These are phyloP conservation scores for Temnopleurus reevesii DNA, from an alignment of 53 echinoderm and acorn worm species.

Conservation along the genomic window DNA sequence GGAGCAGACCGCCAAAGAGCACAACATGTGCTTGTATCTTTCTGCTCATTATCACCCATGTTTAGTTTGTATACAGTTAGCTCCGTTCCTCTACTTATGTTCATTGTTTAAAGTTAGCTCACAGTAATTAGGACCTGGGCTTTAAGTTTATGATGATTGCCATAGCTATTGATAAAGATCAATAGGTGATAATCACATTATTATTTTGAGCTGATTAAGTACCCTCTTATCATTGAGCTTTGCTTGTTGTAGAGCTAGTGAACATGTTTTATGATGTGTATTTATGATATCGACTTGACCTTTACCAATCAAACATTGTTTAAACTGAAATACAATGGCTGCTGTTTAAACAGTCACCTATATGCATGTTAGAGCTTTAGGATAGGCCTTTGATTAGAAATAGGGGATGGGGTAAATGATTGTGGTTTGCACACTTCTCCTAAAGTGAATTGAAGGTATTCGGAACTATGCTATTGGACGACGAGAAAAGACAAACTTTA, in stretches of 20 bases:
- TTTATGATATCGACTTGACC: not conserved
- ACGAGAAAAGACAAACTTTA: too few species aligned
- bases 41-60: too few species aligned
- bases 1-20: too few species aligned
- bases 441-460: too few species aligned
- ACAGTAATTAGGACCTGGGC: not conserved
- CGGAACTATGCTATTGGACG: too few species aligned
- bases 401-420: too few species aligned
- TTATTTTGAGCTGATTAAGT: not conserved
- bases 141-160: not conserved
- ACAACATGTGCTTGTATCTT: too few species aligned
- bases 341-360: not conserved
- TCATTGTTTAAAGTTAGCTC: not conserved
- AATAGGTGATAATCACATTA: not conserved
- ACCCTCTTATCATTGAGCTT: not conserved
- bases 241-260: conserved; percentile 1
- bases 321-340: not conserved
- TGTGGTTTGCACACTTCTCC: too few species aligned
- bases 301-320: not conserved
- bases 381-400: too few species aligned
- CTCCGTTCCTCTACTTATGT: too few species aligned
- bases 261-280: conserved; percentile 27
- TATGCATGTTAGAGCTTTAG: not conserved
- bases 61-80: too few species aligned
- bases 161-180: not conserved